phyloP scores from a whole-genome alignment of 2,113 vertebrate species.

The Oenanthe oenanthe region DNA sequence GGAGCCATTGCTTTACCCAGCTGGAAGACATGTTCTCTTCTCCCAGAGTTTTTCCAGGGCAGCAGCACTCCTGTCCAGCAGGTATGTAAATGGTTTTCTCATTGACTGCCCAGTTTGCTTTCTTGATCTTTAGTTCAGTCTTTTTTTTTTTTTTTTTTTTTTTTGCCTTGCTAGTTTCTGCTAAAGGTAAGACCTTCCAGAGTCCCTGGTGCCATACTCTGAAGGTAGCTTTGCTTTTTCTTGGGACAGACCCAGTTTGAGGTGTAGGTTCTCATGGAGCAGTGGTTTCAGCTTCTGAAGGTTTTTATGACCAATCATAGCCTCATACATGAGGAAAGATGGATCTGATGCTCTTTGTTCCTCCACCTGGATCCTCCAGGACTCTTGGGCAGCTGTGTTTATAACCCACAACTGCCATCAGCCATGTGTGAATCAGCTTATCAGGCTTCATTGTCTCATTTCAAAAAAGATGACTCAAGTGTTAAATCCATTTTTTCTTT shows the following conservation, averaged over 20 bases:
- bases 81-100: slow-evolving; percentile 41
- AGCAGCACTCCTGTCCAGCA: neutral
- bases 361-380: neutral
- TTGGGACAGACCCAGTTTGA: neutral
- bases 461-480: neutral
- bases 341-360: neutral
- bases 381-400: neutral
- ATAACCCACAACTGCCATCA: neutral
- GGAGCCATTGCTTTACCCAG: neutral
- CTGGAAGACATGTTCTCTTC: neutral
- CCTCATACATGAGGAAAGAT: neutral
- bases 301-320: neutral
- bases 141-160: neutral
- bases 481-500: neutral
- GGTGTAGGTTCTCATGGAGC: neutral
- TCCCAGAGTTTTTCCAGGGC: neutral
- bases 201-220: neutral
- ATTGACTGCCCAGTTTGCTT: neutral
- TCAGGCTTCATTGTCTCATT: accelerated
- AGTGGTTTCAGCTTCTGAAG: neutral
- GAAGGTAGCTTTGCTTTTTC: neutral
- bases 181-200: neutral
- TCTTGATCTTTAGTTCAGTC: neutral
- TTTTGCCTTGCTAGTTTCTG: neutral
- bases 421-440: neutral